phyloP scores from a whole-genome alignment of 92 coral and sea anemone genomes.

The Epizoanthus fatuus region DNA sequence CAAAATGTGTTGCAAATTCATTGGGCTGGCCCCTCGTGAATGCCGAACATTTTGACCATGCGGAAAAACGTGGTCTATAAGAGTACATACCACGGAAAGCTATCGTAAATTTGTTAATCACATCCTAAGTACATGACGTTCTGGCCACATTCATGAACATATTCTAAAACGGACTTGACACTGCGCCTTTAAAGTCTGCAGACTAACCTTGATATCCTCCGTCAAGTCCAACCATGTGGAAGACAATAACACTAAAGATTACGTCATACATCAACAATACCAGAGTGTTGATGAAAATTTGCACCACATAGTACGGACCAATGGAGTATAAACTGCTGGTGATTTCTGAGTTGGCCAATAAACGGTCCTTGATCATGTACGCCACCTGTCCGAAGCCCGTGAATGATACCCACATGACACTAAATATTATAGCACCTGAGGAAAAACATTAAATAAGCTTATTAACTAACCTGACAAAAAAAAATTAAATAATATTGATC shows the following conservation, averaged over 20 bases:
- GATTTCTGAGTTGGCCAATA: conserved; percentile 36
- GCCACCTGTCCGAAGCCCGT: conserved; percentile 12
- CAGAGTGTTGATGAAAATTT: conserved; percentile 22
- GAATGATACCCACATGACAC: conserved; percentile 36
- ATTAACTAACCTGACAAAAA: no score
- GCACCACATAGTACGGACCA: conserved; percentile 46
- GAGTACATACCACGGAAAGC: no score
- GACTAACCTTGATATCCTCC: conserved; percentile 32
- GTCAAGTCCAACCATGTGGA: conserved; percentile 28
- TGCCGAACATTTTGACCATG: no score
- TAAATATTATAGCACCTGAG: conserved; percentile 31
- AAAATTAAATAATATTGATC: not conserved
- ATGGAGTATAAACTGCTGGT: conserved; percentile 37
- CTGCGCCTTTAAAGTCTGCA: no score
- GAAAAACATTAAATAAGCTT: not conserved
- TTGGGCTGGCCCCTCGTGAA: no score
- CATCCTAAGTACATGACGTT: no score
- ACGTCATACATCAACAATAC: conserved; percentile 25
- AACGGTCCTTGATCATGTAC: conserved; percentile 31
- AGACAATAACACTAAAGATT: conserved; percentile 19
- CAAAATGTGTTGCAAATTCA: no score
- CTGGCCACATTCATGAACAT: no score
- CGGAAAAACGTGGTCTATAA: no score
- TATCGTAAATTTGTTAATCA: no score
- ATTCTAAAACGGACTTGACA: no score